Base-by-base conservation (phyloP, 2,797 vertebrate genomes). In the Lutjanus campechanus region DNA sequence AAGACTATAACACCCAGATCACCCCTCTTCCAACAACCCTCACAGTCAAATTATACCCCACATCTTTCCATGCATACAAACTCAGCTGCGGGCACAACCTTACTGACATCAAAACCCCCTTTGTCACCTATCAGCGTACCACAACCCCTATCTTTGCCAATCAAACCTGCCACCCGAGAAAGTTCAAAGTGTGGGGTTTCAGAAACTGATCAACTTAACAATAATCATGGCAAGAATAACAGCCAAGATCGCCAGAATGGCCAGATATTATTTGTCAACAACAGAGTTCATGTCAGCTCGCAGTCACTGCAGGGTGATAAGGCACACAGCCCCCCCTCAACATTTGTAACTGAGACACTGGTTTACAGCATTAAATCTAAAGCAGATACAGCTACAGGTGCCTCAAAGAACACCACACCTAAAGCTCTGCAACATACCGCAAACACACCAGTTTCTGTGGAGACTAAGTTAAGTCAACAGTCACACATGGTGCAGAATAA, bases 301-400 rank as follows among this genome's bases (percentile, higher is more conserved):
- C 66, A 78, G 17, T 77, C 76, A 75, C 63, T 69, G 17, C 69
- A 70, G 1, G 58, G 50, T n/a, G 83, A 88, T 49, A 56, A 78
- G 15, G 9, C 47, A 2, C 43, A 78, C 2, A 36, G 13, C 51
- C 72, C 66, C 5, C 55, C 79, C 25, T 81, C 89, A 46, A 75
- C 75, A 16, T 91, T 63, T 78, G 89, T 92, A 15, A 91, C 92
- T 5, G 92, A 94, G 78, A 93, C 91, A 15, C 64, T 93, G 62
- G 88, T 93, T 75, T 93, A 93, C 73, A 86, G 71, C 62, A 47
- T 94, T 64, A 85, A 77, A 81, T 53, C 73, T 63, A 93, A 89
- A 83, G 73, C 10, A 73, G 77, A 83, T 61, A 22, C 36, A 72
- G 69, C 68, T 47, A 29, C 56, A 60, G 8, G 53, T 29, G 3